Conservation (phyloP, 2,888 invertebrate genomes). For the Eurois occulta region DNA sequence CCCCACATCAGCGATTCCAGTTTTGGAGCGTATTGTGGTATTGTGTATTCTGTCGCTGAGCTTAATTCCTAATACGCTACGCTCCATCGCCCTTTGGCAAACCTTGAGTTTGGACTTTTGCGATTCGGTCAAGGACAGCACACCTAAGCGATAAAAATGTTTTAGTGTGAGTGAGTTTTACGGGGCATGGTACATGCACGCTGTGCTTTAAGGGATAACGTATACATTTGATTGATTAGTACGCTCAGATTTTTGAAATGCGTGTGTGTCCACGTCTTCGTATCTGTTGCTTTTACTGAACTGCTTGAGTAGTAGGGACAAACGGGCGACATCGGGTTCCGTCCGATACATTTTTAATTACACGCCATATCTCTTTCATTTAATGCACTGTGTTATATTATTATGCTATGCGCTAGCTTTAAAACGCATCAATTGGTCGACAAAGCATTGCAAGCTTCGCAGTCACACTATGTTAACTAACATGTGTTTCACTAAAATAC, state of each 20-base stretch:
- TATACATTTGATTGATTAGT: neutral
- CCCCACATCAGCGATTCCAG: no score
- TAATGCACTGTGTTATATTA: neutral
- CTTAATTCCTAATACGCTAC: no score
- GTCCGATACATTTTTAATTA: neutral
- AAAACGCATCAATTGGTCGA: neutral
- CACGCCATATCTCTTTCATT: neutral
- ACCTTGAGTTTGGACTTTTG: no score
- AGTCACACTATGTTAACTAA: neutral
- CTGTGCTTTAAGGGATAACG: neutral
- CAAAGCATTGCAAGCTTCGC: neutral
- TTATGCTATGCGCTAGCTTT: conserved; percentile 1
- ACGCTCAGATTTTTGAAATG: neutral
- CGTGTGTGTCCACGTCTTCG: neutral
- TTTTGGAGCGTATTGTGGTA: no score
- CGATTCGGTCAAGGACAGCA: no score
- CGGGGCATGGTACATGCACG: neutral
- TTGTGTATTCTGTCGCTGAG: no score
- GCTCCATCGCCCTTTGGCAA: no score
- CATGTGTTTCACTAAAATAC: neutral
- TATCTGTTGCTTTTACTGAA: neutral
- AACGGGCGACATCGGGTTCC: neutral
- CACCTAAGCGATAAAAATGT: neutral
- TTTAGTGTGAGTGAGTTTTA: neutral
- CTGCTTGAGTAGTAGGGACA: neutral